phyloP scores from a whole-genome alignment of 2,888 invertebrate genomes.

The Antheraea yamamai region DNA sequence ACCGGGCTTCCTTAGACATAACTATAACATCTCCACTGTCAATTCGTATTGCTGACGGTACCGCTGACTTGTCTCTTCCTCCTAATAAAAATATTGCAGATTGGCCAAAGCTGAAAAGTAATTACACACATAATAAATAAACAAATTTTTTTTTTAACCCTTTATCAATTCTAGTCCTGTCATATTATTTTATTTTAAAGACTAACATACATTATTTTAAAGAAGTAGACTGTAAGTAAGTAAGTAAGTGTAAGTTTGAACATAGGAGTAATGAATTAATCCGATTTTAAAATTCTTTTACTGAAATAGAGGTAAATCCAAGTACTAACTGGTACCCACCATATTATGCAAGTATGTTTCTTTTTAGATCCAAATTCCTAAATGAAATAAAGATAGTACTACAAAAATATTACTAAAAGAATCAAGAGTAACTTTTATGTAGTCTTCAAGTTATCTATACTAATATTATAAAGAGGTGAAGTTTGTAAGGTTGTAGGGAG shows the following conservation, averaged over 20 bases:
- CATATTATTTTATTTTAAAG: neutral
- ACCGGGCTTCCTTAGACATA: constrained; percentile 92
- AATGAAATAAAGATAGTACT: neutral
- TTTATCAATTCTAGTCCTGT: neutral
- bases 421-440: neutral
- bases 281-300: no score
- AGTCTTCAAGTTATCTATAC: neutral
- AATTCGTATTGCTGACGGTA: constrained; percentile 87
- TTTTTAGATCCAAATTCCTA: neutral
- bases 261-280: no score
- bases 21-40: constrained; percentile 95
- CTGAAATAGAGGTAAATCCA: no score
- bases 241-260: no score
- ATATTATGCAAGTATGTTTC: neutral
- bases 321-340: neutral
- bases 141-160: neutral
- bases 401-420: neutral
- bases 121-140: neutral
- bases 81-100: constrained; percentile 97
- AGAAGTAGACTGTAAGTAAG: no score
- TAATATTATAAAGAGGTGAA: no score
- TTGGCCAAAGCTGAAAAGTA: constrained; percentile 92
- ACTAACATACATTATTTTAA: neutral
- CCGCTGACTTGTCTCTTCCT: constrained; percentile 85
- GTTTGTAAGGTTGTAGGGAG: no score